Percentiles rank a stretch among this genome's conserved stretches.
These are phyloP conservation scores for Brachionus manjavacas DNA, from an alignment of 1,140 invertebrate genomes.

Conservation along the genomic window DNA sequence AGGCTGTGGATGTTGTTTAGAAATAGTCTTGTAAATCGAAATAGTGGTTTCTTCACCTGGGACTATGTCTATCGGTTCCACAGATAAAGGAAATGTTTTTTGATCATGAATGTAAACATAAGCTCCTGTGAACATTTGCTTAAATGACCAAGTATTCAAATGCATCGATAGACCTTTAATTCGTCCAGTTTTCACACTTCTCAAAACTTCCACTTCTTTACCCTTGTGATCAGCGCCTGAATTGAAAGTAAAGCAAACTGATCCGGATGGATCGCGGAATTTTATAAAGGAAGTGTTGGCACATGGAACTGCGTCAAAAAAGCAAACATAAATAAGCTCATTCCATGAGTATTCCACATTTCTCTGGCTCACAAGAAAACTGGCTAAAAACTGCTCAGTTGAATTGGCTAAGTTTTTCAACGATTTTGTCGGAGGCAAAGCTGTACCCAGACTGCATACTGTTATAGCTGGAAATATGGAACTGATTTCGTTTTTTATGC, in stretches of 20 bases:
- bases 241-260: neutral
- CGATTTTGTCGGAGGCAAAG: neutral
- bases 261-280: neutral
- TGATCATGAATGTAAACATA: constrained; percentile 5
- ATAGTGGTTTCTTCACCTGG: neutral
- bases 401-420: neutral
- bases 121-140: neutral
- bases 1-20: neutral
- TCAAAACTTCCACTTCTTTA: neutral
- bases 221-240: neutral
- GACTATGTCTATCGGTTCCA: neutral
- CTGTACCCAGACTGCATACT: neutral
- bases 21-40: neutral
- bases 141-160: neutral
- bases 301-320: neutral
- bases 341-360: neutral
- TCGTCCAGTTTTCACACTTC: neutral
- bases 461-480: neutral
- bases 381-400: neutral
- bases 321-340: neutral
- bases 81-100: neutral
- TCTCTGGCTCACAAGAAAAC: neutral
- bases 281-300: neutral
- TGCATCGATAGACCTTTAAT: neutral
- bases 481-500: neutral